phyloP scores from a whole-genome alignment of 2,888 invertebrate genomes.

The Melipona beecheii region DNA sequence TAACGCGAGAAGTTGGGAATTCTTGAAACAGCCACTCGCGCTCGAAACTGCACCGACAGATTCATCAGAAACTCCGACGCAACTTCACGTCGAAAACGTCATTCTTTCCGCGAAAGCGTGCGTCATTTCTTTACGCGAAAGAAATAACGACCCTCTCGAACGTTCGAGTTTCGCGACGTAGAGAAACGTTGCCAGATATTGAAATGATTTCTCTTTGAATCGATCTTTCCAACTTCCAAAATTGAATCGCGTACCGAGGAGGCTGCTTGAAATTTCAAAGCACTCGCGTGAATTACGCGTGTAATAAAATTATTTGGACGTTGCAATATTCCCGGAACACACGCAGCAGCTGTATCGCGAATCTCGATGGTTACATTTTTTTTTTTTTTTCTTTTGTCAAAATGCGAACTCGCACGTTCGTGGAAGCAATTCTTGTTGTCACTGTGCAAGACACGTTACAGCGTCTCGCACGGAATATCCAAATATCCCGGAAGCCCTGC shows the following conservation, averaged over 20 bases:
- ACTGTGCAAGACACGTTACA: not conserved
- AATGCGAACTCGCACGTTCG: not conserved
- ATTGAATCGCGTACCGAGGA: not conserved
- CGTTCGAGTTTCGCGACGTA: not conserved
- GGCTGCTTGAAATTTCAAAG: not conserved
- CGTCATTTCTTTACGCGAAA: not conserved
- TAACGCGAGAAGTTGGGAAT: constrained; percentile 30
- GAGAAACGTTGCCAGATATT: not conserved
- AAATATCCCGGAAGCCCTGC: not conserved
- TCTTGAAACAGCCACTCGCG: constrained; percentile 15
- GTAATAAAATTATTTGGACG: not conserved
- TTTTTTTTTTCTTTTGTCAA: not conserved
- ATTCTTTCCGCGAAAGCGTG: not conserved
- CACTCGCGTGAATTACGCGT: not conserved
- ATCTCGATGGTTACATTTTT: not conserved
- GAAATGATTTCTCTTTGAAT: not conserved
- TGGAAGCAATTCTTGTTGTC: not conserved
- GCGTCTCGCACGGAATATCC: not conserved
- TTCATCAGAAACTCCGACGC: not conserved
- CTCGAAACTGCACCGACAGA: not conserved
- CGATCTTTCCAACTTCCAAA: too few relatives aligned
- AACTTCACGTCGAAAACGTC: not conserved
- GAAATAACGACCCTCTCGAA: not conserved
- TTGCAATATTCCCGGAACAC: not conserved
- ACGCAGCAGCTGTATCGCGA: not conserved